Conservation (phyloP, 2,113 vertebrate species). For the Hemiprocne comata region DNA sequence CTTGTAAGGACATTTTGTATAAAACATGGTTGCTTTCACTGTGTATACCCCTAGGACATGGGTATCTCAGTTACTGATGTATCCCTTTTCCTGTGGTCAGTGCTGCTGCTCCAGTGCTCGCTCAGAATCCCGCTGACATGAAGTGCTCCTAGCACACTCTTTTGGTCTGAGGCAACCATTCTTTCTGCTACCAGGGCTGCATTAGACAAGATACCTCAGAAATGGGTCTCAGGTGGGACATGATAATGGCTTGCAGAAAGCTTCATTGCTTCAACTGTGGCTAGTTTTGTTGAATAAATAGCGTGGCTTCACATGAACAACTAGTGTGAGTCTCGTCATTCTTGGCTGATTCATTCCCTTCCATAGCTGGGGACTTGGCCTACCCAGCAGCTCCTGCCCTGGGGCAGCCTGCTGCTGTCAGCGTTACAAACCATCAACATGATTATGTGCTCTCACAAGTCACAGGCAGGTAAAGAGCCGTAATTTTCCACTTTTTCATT, state of each 20-base stretch:
- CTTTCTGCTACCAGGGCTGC: neutral
- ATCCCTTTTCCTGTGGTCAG: neutral
- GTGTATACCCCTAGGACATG: neutral
- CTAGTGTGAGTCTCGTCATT: fast-evolving
- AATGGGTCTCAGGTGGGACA: neutral
- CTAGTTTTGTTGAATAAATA: neutral
- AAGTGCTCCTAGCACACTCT: fast-evolving
- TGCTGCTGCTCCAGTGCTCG: neutral
- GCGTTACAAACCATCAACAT: neutral
- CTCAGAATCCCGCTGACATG: neutral
- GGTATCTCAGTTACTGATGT: neutral
- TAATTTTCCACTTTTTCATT: neutral
- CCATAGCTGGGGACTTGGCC: neutral
- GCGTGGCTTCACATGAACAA: neutral
- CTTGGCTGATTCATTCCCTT: neutral
- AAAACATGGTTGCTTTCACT: neutral
- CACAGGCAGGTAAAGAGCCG: neutral
- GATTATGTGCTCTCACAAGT: neutral
- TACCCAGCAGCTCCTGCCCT: neutral
- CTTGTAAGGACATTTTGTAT: neutral
- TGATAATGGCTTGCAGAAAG: neutral
- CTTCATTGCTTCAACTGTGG: neutral
- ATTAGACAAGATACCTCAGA: neutral
- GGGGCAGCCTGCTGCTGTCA: neutral
- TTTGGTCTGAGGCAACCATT: neutral